A percentile compares a stretch with the other conserved stretches of the same genome.
Conservation (phyloP, 2,888 invertebrate species). For the Lasius fuliginosus region DNA sequence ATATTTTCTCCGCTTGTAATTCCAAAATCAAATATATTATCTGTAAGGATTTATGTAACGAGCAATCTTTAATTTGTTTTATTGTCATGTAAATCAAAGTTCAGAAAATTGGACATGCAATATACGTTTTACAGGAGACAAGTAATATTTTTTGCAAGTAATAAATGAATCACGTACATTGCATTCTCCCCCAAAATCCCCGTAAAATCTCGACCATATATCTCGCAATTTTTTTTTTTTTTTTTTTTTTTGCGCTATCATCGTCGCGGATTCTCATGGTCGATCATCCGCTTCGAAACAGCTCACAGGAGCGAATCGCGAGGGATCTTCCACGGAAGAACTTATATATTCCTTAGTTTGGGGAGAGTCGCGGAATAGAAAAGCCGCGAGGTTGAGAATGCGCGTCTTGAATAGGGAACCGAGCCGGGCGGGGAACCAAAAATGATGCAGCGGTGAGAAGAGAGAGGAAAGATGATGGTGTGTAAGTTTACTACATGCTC, state of each 20-base stretch:
- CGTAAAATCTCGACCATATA: conserved; percentile 20
- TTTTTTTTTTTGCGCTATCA: neutral
- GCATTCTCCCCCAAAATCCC: neutral
- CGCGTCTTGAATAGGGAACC: conserved; percentile 19
- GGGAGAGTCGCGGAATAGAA: conserved; percentile 19
- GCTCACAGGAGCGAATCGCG: neutral
- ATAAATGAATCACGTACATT: neutral
- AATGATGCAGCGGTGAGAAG: neutral
- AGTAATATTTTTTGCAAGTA: conserved; percentile 27
- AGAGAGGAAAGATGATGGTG: neutral
- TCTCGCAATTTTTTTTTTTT: conserved; percentile 17
- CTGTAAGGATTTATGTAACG: neutral
- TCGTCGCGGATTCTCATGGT: neutral
- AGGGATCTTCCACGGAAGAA: neutral
- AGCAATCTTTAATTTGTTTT: neutral
- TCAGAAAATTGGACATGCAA: neutral
- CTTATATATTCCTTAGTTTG: neutral
- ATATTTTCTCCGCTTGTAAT: neutral
- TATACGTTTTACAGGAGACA: neutral
- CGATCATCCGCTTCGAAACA: conserved; percentile 42
- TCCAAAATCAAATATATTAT: neutral
- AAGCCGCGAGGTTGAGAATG: conserved; percentile 33
- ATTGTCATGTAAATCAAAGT: neutral
- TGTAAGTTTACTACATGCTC: conserved; percentile 53
- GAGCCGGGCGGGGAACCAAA: neutral